phyloP scores from a whole-genome alignment of 2,888 invertebrate genomes.

The Drosophila merina region DNA sequence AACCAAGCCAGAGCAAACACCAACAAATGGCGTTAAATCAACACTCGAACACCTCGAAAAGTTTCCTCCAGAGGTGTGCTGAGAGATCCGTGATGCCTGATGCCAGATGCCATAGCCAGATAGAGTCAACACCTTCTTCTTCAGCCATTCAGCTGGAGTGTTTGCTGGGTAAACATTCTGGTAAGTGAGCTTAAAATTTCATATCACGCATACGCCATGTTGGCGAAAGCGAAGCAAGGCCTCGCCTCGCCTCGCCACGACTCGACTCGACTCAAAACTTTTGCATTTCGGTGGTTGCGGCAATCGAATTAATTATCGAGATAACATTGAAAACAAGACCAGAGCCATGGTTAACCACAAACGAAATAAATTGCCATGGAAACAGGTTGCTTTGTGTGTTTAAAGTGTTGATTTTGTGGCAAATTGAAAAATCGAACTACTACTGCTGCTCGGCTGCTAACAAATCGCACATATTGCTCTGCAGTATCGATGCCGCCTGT shows the following conservation, averaged over 20 bases:
- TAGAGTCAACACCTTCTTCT: conserved; percentile 28
- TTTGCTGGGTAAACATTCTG: conserved; percentile 27
- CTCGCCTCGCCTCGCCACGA: not conserved
- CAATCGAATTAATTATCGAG: conserved; percentile 42
- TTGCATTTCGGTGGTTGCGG: conserved; percentile 22
- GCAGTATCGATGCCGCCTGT: not conserved
- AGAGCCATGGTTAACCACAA: conserved; percentile 27
- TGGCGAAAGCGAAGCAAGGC: conserved; percentile 3
- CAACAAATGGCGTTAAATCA: conserved; percentile 34
- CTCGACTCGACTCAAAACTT: conserved; percentile 15
- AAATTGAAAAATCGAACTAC: conserved; percentile 22
- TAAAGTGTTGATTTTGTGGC: conserved; percentile 33
- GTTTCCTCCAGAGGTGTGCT: conserved; percentile 15
- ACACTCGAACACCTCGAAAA: conserved; percentile 13
- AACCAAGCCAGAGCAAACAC: conserved; percentile 22
- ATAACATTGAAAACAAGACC: conserved; percentile 33
- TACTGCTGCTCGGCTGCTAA: conserved; percentile 2
- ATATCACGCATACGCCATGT: conserved; percentile 55
- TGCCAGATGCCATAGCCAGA: conserved; percentile 10
- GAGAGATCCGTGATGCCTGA: conserved; percentile 1
- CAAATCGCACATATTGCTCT: conserved; percentile 9
- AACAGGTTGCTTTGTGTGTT: conserved; percentile 19
- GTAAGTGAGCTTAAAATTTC: conserved; percentile 33
- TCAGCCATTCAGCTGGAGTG: conserved; percentile 10
- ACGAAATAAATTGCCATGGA: conserved; percentile 27